Evolutionary conservation across 2,888 invertebrate species (phyloP).

Genomic region (Steinernema hermaphroditum): DNA sequence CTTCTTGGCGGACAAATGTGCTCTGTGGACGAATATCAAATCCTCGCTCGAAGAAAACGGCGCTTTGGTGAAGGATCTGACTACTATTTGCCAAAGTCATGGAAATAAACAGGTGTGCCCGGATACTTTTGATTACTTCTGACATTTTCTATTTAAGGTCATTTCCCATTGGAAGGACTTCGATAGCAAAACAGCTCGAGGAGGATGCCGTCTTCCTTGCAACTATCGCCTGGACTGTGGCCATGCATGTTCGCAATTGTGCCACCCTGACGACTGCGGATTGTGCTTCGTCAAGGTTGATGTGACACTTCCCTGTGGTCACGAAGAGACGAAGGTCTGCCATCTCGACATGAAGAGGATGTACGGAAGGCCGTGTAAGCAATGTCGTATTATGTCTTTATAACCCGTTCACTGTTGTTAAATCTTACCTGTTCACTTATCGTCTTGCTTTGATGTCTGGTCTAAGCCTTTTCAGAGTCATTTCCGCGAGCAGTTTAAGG

Average conservation of each 20-base stretch:
- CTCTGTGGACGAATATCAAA: conserved; percentile 46
- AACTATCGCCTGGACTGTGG: conserved; percentile 71
- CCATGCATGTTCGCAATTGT: conserved; percentile 73
- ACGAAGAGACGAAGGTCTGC: too few relatives aligned
- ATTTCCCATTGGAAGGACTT: conserved; percentile 47
- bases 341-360: too few relatives aligned
- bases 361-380: too few relatives aligned
- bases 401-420: too few relatives aligned
- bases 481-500: too few relatives aligned
- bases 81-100: conserved; percentile 41
- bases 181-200: conserved; percentile 58
- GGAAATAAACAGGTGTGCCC: conserved; percentile 35
- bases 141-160: conserved; percentile 34
- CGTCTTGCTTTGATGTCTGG: too few relatives aligned
- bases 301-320: conserved; percentile 45
- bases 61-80: not conserved
- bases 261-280: conserved; percentile 72
- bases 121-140: not conserved
- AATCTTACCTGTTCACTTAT: too few relatives aligned
- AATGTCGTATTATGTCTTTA: too few relatives aligned
- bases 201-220: conserved; percentile 74
- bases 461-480: too few relatives aligned
- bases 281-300: conserved; percentile 49
- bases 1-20: conserved; percentile 49
- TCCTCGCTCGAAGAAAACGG: conserved; percentile 29